Evolutionary conservation across 2,797 vertebrate genomes (phyloP).

Genomic region (Takifugu rubripes): DNA sequence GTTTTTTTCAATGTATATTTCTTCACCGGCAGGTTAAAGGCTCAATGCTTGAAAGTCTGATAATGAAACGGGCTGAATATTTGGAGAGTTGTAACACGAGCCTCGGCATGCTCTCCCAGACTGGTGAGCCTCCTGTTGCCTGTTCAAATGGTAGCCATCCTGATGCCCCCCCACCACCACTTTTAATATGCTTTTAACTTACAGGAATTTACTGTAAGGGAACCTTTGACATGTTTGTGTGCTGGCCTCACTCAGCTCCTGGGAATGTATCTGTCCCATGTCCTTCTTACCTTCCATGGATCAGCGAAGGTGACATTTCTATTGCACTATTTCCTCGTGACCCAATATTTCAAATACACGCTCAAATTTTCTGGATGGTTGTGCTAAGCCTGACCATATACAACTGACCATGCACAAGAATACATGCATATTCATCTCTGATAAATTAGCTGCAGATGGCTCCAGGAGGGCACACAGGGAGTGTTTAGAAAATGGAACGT

Average conservation of each 20-base stretch:
- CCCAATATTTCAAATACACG: background rate
- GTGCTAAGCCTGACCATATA: background rate
- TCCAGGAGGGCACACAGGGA: constrained; percentile 80
- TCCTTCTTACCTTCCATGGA: constrained; percentile 87
- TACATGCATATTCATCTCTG: background rate
- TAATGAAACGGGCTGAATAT: constrained; percentile 81
- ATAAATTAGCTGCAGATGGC: constrained; percentile 69
- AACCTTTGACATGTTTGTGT: constrained; percentile 84
- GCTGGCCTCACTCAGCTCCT: constrained; percentile 90
- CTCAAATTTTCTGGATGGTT: background rate
- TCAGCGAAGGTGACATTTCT: constrained; percentile 60
- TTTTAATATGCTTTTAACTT: constrained; percentile 21
- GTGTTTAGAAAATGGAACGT: constrained; percentile 83
- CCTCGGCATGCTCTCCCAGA: constrained; percentile 52
- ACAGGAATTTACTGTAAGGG: constrained; percentile 87
- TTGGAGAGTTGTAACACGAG: constrained; percentile 80
- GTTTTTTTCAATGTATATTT: background rate
- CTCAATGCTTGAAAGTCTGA: constrained; percentile 80
- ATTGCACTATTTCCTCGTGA: background rate
- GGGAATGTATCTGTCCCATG: constrained; percentile 91
- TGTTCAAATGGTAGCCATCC: too few species aligned
- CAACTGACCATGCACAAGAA: background rate
- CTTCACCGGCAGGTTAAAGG: constrained; percentile 65
- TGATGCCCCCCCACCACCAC: too few species aligned
- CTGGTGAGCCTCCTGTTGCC: constrained; percentile 73